Base-by-base conservation (phyloP, 1,140 invertebrate species). In the Babylonia areolata region DNA sequence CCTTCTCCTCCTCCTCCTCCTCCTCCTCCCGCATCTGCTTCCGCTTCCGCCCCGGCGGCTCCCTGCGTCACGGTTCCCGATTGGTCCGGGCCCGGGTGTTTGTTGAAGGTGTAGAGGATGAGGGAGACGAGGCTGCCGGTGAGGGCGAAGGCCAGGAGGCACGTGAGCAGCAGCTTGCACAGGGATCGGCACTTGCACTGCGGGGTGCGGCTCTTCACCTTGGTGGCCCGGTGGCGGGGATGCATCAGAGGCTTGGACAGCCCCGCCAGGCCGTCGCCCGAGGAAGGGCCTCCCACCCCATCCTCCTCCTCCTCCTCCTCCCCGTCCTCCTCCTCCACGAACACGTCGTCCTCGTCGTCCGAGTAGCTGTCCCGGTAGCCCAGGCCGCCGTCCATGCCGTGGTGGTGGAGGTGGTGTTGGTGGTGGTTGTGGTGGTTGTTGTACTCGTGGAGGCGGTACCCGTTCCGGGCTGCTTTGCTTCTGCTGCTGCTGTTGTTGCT, bases 161-260 rank as follows among this genome's bases (percentile, higher is more conserved):
- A 91, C 82, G 90, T 92, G 9, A 90, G 89, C 9, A 92, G 79
- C 9, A 91, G 90, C 35, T 90, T 90, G n/a, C 89, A 87, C 31
- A 91, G 86, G 39, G 89, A 81, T 3, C 89, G 87, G 71, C 90
- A 90, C 73, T 85, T 87, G 86, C 91, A 91, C 9, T 90, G 86
- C 11, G 89, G 88, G 6, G 88, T 87, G n/a, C 88, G 86, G 17
- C 90, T 90, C 37, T 90, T 90, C 0, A 91, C 87, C 88, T 90
- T 90, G 9, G 89, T 85, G 64, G 79, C 84, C 42, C 84, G 77
- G n/a, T 88, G 86, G 23, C 92, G 73, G 0, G 92, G 90, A 81
- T 92, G 90, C 91, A 93, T 93, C 17, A 93, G 86, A 12, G 92
- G 92, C 87, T 93, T 92, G 31, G 91, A 90, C 28, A 89, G 87